phyloP scores from a whole-genome alignment of 64 coral and sea anemone species.

The Montipora foliosa region DNA sequence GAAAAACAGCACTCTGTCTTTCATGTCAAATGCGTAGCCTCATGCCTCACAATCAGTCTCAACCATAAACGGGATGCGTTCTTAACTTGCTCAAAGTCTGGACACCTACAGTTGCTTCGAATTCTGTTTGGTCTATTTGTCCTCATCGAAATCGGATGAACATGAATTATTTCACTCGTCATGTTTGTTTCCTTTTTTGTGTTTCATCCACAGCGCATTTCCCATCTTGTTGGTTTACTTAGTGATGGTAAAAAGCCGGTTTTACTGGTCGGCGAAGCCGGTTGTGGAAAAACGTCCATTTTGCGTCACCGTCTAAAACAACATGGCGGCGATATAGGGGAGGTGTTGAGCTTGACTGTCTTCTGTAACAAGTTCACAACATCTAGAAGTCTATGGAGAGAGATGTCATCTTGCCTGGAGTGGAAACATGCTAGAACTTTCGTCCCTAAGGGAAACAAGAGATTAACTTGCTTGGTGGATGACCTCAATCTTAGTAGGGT shows the following conservation, averaged over 20 bases:
- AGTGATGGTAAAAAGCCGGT: conserved; percentile 93
- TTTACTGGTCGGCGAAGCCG: conserved; percentile 89
- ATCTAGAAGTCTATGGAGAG: conserved; percentile 82
- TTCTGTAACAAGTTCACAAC: conserved; percentile 98
- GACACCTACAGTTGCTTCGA: not conserved
- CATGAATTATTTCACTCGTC: not conserved
- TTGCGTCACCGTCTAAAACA: conserved; percentile 87
- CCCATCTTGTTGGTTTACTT: conserved; percentile 89
- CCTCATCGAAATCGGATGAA: too few species aligned
- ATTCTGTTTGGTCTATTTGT: not conserved
- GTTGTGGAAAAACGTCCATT: conserved; percentile 97
- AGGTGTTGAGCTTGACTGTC: conserved; percentile 87
- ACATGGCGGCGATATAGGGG: conserved; percentile 91
- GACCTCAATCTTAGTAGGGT: conserved; percentile 97
- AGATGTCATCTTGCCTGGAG: conserved; percentile 85
- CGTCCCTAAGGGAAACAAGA: conserved; percentile 98
- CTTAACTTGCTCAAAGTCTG: not conserved
- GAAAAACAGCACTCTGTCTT: too few species aligned
- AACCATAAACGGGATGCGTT: too few species aligned
- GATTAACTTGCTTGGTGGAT: conserved; percentile 87
- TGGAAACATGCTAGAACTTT: conserved; percentile 98
- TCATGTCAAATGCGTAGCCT: too few species aligned
- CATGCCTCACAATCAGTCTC: too few species aligned
- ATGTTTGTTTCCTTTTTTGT: not conserved
- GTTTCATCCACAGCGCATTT: conserved; percentile 83